Percentiles rank a stretch among this genome's conserved stretches.
Evolutionary conservation across 2,797 vertebrate species (phyloP).

Genomic region (Danio jaintianensis): DNA sequence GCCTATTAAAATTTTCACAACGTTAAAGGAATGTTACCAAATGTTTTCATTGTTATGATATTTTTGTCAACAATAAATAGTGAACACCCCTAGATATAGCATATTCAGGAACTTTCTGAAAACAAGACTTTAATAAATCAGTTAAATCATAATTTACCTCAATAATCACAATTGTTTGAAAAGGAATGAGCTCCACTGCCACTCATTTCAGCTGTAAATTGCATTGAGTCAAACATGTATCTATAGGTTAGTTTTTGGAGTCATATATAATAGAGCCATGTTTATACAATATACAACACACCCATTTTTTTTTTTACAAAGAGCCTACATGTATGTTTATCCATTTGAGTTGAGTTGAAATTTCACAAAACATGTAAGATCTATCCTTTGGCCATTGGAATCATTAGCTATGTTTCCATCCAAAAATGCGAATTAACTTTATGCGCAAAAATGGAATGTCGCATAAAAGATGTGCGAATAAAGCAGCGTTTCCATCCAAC

Average conservation of each 20-base stretch:
- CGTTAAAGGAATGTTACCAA: too few species aligned
- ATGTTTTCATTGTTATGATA: too few species aligned
- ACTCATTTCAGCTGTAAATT: background rate
- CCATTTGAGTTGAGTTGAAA: background rate
- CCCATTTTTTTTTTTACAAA: background rate
- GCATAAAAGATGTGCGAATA: too few species aligned
- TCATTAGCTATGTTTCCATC: too few species aligned
- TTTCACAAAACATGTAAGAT: conserved; percentile 6
- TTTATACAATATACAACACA: too few species aligned
- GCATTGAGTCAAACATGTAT: background rate
- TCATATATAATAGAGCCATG: background rate
- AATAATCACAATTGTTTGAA: background rate
- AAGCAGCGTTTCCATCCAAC: too few species aligned
- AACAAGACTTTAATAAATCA: background rate
- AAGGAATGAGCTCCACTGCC: background rate
- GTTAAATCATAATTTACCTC: background rate
- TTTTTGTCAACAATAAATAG: too few species aligned
- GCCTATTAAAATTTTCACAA: too few species aligned
- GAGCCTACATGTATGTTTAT: background rate
- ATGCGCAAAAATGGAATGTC: too few species aligned
- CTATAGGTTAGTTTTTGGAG: background rate
- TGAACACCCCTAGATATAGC: background rate
- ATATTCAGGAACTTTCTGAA: background rate
- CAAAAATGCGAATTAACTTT: too few species aligned
- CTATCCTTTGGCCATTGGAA: background rate